These are phyloP conservation scores for Mus spretus DNA, from an alignment of 2,797 vertebrate genomes.

Conservation along the genomic window DNA sequence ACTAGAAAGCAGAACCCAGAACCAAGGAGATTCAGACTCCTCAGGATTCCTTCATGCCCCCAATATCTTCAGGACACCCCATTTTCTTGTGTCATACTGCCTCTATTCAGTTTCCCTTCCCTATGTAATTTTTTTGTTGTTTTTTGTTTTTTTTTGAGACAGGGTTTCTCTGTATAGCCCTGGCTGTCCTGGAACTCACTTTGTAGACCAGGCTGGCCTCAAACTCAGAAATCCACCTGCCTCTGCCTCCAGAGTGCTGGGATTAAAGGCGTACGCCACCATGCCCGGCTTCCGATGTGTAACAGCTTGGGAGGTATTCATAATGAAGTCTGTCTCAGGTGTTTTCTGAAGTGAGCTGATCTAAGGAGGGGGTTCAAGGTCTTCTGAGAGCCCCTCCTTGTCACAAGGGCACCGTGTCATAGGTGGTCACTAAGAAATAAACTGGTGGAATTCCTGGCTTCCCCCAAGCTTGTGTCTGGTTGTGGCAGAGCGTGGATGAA, in stretches of 20 bases:
- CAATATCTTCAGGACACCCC: neutral
- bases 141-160: no score
- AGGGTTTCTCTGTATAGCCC: no score
- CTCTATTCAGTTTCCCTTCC: neutral
- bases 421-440: slow-evolving; percentile 67
- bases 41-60: neutral
- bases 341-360: neutral
- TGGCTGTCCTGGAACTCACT: no score
- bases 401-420: neutral
- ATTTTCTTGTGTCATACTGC: neutral
- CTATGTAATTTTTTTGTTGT: neutral
- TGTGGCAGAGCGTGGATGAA: neutral
- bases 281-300: no score
- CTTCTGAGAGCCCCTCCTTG: neutral
- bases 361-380: neutral
- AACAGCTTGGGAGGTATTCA: neutral
- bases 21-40: neutral
- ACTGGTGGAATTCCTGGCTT: slow-evolving; percentile 48
- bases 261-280: no score
- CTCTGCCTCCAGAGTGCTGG: no score
- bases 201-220: no score
- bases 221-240: no score
- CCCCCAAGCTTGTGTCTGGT: neutral
- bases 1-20: slow-evolving; percentile 40
- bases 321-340: neutral